phyloP scores from a whole-genome alignment of 2,113 vertebrate genomes.

The Stegostoma tigrinum region DNA sequence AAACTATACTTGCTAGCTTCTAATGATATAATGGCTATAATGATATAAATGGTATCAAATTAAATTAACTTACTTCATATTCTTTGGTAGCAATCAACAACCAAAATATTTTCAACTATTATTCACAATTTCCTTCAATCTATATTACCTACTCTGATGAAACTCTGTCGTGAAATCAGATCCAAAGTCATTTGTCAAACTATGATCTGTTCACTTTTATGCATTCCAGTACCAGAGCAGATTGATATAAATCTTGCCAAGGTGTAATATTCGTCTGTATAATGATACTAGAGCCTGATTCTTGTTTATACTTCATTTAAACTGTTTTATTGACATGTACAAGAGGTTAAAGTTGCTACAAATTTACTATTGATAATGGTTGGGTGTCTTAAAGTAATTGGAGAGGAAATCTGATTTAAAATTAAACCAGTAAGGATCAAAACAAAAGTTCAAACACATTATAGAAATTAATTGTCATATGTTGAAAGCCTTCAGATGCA shows the following conservation, averaged over 20 bases:
- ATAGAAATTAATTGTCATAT: neutral
- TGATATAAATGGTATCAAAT: neutral
- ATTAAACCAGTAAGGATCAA: neutral
- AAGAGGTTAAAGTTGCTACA: neutral
- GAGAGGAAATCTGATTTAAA: neutral
- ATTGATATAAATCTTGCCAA: neutral
- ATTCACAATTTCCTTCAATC: neutral
- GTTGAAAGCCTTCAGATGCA: neutral
- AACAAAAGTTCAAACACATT: neutral
- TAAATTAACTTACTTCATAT: neutral
- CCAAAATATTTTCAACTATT: neutral
- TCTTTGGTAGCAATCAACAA: slow-evolving; percentile 9
- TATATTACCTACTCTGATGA: neutral
- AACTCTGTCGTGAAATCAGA: neutral
- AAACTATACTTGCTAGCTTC: neutral
- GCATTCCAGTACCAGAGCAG: neutral
- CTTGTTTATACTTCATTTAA: neutral
- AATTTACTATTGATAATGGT: neutral
- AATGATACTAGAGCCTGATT: neutral
- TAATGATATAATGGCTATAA: neutral
- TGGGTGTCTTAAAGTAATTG: neutral
- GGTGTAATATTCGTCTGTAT: neutral
- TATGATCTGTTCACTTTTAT: neutral
- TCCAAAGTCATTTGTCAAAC: neutral
- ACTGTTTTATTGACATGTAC: neutral